Evolutionary conservation across 2,797 vertebrate genomes (phyloP).

Genomic region (Tympanoctomys barrerae): DNA sequence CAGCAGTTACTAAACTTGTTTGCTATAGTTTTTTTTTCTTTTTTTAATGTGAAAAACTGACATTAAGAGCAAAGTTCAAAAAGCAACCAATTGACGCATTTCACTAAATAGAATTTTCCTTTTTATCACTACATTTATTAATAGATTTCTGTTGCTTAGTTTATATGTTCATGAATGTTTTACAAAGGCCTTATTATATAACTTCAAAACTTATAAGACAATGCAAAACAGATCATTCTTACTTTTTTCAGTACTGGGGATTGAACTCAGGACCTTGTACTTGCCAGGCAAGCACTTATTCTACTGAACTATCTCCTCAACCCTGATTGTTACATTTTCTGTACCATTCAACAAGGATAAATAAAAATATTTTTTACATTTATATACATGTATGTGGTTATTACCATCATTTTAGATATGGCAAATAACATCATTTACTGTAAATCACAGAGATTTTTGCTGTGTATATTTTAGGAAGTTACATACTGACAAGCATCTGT

Average conservation of each 20-base stretch:
- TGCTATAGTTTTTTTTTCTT: not conserved
- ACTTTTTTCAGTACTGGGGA: too few relatives aligned
- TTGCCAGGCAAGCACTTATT: too few relatives aligned
- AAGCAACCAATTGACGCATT: not conserved
- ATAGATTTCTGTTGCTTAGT: not conserved
- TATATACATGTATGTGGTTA: not conserved
- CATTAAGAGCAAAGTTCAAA: not conserved
- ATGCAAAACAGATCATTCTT: not conserved
- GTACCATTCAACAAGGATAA: constrained; percentile 1
- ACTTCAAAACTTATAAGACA: not conserved
- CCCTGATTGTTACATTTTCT: not conserved
- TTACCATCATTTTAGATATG: too few relatives aligned
- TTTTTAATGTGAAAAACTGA: not conserved
- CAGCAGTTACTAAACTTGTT: not conserved
- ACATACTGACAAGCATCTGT: not conserved
- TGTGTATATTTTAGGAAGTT: not conserved
- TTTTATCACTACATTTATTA: not conserved
- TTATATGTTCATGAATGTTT: not conserved
- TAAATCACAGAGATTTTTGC: not conserved
- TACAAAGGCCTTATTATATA: not conserved
- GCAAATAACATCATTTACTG: not conserved
- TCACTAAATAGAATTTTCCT: not conserved
- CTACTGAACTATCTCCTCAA: too few relatives aligned
- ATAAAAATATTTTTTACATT: not conserved
- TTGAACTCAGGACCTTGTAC: too few relatives aligned